Evolutionary conservation across 2,888 invertebrate genomes (phyloP).

Genomic region (Escarpia spicata): DNA sequence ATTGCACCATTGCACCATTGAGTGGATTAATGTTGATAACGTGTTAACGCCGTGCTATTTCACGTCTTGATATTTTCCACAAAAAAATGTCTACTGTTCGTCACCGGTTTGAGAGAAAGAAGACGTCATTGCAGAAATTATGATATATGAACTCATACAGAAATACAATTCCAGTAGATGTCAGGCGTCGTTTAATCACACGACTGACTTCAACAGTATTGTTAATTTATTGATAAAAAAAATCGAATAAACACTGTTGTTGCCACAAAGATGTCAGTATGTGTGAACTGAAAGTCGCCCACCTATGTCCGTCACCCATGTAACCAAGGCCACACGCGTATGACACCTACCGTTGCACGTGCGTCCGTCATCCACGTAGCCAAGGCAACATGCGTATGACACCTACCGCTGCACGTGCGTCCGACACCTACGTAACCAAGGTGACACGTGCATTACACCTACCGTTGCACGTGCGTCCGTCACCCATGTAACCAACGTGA

Average conservation of each 20-base stretch:
- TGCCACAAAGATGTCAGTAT: not conserved
- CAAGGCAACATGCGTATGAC: slow-evolving; percentile 23
- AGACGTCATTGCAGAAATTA: not conserved
- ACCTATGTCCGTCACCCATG: slow-evolving; percentile 21
- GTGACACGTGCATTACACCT: slow-evolving; percentile 24
- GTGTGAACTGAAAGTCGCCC: not conserved
- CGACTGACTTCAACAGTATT: not conserved
- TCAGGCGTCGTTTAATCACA: too few relatives aligned
- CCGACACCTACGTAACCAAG: slow-evolving; percentile 27
- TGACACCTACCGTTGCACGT: slow-evolving; percentile 26
- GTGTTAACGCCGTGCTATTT: too few relatives aligned
- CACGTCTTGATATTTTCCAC: too few relatives aligned
- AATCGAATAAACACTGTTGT: not conserved
- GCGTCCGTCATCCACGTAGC: slow-evolving; percentile 24
- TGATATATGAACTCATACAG: not conserved
- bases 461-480: slow-evolving; percentile 29
- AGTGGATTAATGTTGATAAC: too few relatives aligned
- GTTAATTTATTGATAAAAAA: not conserved
- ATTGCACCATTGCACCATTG: too few relatives aligned
- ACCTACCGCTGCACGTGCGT: slow-evolving; percentile 25
- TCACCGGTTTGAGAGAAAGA: not conserved
- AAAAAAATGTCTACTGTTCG: not conserved
- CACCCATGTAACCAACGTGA: slow-evolving; percentile 25
- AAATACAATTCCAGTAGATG: not conserved
- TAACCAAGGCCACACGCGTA: slow-evolving; percentile 28